phyloP scores from a whole-genome alignment of 2,888 invertebrate genomes.

The Polyommatus iphigenia region DNA sequence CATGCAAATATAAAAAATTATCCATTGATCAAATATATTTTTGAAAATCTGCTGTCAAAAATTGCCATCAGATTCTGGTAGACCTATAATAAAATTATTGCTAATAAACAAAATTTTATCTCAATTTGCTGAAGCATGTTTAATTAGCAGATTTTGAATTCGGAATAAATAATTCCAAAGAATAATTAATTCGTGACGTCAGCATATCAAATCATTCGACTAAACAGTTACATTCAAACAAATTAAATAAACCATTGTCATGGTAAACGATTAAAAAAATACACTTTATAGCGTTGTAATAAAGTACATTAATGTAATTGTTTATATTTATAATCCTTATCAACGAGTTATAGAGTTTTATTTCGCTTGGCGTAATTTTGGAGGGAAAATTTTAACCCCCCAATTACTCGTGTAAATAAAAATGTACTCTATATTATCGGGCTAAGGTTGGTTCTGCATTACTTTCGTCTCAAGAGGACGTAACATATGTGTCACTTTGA shows the following conservation, averaged over 20 bases:
- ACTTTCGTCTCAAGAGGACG: slow-evolving; percentile 32
- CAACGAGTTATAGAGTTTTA: background rate
- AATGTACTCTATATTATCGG: background rate
- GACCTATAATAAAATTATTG: too few species aligned
- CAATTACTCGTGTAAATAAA: background rate
- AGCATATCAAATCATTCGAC: slow-evolving; percentile 57
- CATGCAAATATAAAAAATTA: too few species aligned
- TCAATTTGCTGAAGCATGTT: background rate
- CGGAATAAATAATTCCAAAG: slow-evolving; percentile 13
- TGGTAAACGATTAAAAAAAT: slow-evolving; percentile 48
- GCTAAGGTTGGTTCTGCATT: slow-evolving; percentile 34
- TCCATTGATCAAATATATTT: too few species aligned
- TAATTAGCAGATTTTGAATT: slow-evolving; percentile 2
- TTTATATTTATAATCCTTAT: slow-evolving; percentile 31
- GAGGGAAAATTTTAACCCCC: slow-evolving; percentile 13
- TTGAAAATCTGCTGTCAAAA: too few species aligned
- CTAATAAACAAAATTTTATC: background rate
- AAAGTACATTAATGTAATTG: slow-evolving; percentile 26
- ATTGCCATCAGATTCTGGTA: too few species aligned
- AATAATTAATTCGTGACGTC: slow-evolving; percentile 64
- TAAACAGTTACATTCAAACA: slow-evolving; percentile 64
- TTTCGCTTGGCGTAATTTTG: background rate
- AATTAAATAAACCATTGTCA: slow-evolving; percentile 73
- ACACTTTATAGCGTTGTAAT: slow-evolving; percentile 18
- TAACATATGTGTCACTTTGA: slow-evolving; percentile 64